phyloP scores from a whole-genome alignment of 2,113 vertebrate genomes.

The Mionectes macconnelli region DNA sequence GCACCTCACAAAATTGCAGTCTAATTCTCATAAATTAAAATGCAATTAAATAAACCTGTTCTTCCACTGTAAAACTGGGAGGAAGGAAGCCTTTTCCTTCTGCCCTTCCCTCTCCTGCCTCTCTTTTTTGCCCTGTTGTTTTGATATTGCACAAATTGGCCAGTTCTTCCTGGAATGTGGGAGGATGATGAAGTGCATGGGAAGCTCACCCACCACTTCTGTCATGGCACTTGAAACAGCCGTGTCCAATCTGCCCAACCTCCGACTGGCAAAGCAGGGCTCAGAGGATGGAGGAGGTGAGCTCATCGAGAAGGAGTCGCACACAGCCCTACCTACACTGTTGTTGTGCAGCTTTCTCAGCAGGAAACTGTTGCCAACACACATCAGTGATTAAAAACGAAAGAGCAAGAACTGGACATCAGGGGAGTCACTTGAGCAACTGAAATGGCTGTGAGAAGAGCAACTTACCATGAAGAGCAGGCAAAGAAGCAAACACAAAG shows the following conservation, averaged over 20 bases:
- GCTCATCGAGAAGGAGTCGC: background rate
- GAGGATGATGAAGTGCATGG: background rate
- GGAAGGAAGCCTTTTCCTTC: background rate
- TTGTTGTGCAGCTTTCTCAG: background rate
- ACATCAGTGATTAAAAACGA: background rate
- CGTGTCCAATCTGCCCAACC: rapidly evolving
- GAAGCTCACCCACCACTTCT: background rate
- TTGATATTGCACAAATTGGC: background rate
- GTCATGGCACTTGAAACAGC: background rate
- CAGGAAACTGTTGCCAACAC: background rate
- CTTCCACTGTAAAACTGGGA: background rate
- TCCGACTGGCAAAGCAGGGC: background rate
- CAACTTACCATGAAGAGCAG: background rate
- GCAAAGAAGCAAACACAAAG: background rate
- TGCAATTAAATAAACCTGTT: constrained; percentile 34
- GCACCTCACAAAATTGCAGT: background rate
- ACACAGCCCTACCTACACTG: background rate
- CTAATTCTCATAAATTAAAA: background rate
- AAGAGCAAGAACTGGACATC: rapidly evolving
- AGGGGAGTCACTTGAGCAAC: background rate
- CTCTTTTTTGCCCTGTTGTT: background rate
- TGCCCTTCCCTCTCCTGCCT: background rate
- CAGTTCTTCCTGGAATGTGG: background rate
- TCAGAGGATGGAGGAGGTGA: background rate
- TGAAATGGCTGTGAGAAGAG: background rate